Conservation (phyloP, 2,113 vertebrate genomes). For the Nesoenas mayeri region DNA sequence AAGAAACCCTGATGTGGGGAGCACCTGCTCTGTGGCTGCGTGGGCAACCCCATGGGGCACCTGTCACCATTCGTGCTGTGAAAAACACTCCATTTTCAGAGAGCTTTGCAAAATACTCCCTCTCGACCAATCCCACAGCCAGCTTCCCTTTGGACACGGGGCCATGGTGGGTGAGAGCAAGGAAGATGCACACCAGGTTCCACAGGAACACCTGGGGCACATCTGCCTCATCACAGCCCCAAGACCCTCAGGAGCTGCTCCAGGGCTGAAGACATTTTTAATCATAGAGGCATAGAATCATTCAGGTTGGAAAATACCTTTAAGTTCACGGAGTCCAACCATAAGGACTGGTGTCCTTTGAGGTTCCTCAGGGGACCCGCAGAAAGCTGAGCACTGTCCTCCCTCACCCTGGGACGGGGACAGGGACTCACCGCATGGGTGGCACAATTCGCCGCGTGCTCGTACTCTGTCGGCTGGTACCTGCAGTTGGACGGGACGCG, state of each 20-base stretch:
- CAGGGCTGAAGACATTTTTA: not conserved
- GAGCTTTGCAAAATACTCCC: not conserved
- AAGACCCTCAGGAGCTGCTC: not conserved
- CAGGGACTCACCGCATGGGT: constrained; percentile 88
- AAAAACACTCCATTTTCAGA: not conserved
- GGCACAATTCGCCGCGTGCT: constrained; percentile 92
- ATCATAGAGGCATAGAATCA: too few relatives aligned
- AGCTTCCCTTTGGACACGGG: not conserved
- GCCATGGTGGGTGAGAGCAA: not conserved
- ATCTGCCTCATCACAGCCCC: not conserved
- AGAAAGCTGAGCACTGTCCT: accelerated
- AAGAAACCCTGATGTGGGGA: not conserved
- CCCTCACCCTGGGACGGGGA: not conserved
- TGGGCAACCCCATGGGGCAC: not conserved
- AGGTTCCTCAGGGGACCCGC: not conserved
- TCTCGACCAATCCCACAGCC: not conserved
- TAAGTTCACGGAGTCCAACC: too few relatives aligned
- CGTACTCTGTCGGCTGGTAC: constrained; percentile 93
- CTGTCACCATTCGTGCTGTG: not conserved
- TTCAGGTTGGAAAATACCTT: too few relatives aligned
- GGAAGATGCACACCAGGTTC: not conserved
- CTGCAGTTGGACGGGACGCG: constrained; percentile 87
- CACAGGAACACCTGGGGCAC: not conserved
- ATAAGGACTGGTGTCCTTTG: not conserved
- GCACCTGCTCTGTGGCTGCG: not conserved